Evolutionary conservation across 2,113 vertebrate species (phyloP).

Genomic region (Chroicocephalus ridibundus): DNA sequence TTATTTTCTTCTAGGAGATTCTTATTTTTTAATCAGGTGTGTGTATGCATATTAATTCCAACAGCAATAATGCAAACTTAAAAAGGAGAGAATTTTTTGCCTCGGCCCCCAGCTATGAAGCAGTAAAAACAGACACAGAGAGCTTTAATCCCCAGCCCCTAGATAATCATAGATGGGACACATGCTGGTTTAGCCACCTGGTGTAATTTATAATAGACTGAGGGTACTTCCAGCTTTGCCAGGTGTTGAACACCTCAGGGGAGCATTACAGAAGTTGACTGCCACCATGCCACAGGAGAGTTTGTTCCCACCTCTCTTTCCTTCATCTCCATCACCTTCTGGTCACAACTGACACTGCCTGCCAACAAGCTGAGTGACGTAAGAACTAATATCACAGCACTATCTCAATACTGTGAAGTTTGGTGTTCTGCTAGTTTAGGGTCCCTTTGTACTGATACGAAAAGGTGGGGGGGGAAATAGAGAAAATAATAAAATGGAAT

Average conservation of each 20-base stretch:
- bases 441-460: background rate
- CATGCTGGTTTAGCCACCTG: background rate
- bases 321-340: background rate
- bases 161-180: background rate
- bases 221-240: background rate
- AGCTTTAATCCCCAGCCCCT: background rate
- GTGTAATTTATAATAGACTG: background rate
- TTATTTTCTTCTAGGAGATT: background rate
- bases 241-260: background rate
- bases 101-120: background rate
- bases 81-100: background rate
- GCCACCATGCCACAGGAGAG: background rate
- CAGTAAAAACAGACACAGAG: background rate
- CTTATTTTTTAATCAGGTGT: background rate
- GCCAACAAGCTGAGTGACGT: background rate
- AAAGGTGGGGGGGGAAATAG: background rate
- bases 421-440: background rate
- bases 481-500: background rate
- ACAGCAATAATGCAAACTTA: background rate
- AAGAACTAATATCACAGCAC: background rate
- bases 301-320: background rate
- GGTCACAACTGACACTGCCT: background rate
- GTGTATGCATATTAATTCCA: background rate
- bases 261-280: background rate
- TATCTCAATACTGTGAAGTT: background rate